Base-by-base conservation (phyloP, 2,888 invertebrate genomes). In the Prosopocoilus inquinatus region DNA sequence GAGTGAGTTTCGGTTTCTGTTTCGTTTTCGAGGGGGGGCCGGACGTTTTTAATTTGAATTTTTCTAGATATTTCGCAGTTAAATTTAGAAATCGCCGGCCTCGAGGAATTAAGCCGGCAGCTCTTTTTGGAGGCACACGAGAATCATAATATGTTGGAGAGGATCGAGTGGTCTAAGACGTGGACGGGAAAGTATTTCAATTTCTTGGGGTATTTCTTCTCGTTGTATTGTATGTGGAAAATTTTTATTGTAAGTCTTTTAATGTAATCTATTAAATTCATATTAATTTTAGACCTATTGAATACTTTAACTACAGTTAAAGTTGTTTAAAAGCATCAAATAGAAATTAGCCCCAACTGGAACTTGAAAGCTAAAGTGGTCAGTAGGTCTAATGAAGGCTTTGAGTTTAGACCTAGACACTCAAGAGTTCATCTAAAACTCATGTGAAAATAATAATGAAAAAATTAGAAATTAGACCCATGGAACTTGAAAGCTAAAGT, bases 111-210 rank as follows among this genome's bases (percentile, higher is more conserved):
- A 20, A 90, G 93, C 53, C 80, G 96, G 9, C 97, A 98, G 72
- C 77, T 99, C 54, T 99, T 99, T 79, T 79, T 99, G n/a, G 98
- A 99, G 76, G 88, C 94, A 0, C 96, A 94, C 63, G 96, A 96
- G 69, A 85, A 96, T 47, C 87, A 93, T 61, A 92, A 90, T 64
- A 94, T 94, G 84, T 82, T 96, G 69, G 96, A 96, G 74, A 85
- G 94, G 61, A 88, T 94, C 39, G 90, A 92, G 66, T 98, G 97
- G 93, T 93, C 96, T 0, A 90, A 87, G 66, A 98, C 98, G 0
- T 91, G 96, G 81, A 93, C 96, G 75, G 99, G 99, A 65, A 93
- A 90, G 79, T 99, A 98, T 78, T 99, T 99, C 77, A 99, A 99
- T 80, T 91, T 94, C 64, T 80, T 99, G 2, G 99, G 99, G 0